phyloP scores from a whole-genome alignment of 2,888 invertebrate species.

The Dryococelus australis region DNA sequence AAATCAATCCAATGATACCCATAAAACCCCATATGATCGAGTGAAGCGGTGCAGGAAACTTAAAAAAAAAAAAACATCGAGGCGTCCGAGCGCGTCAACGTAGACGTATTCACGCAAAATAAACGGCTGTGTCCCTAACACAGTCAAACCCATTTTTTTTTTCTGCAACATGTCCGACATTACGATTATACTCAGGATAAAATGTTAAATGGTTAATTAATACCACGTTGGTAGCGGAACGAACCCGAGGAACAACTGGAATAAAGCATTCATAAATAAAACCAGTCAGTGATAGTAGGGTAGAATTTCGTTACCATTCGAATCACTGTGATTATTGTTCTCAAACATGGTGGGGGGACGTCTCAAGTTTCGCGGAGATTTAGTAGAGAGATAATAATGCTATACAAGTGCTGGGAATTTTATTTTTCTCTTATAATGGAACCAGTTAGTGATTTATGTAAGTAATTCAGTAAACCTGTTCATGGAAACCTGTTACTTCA shows the following conservation, averaged over 20 bases:
- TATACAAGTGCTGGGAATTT: background rate
- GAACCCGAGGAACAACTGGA: background rate
- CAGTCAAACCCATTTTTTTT: too few relatives aligned
- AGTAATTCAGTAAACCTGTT: background rate
- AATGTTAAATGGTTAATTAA: background rate
- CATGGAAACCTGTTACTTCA: background rate
- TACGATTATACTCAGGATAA: too few relatives aligned
- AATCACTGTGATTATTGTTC: background rate
- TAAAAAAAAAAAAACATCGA: too few relatives aligned
- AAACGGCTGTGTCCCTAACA: too few relatives aligned
- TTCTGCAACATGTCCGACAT: too few relatives aligned
- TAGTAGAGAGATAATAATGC: background rate
- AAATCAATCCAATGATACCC: too few relatives aligned
- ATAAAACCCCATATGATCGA: too few relatives aligned
- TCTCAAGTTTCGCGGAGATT: background rate
- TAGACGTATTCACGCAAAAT: too few relatives aligned
- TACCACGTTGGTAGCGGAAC: background rate
- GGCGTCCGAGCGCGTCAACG: too few relatives aligned
- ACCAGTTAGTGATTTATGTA: background rate
- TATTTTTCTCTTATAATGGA: background rate
- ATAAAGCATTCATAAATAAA: background rate
- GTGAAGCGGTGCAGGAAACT: too few relatives aligned
- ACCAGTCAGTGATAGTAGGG: background rate
- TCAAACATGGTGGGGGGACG: background rate
- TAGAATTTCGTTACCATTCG: background rate